A percentile compares a stretch with the other conserved stretches of the same genome.
phyloP scores from a whole-genome alignment of 92 coral and sea anemone genomes.

The Galaxea fascicularis region DNA sequence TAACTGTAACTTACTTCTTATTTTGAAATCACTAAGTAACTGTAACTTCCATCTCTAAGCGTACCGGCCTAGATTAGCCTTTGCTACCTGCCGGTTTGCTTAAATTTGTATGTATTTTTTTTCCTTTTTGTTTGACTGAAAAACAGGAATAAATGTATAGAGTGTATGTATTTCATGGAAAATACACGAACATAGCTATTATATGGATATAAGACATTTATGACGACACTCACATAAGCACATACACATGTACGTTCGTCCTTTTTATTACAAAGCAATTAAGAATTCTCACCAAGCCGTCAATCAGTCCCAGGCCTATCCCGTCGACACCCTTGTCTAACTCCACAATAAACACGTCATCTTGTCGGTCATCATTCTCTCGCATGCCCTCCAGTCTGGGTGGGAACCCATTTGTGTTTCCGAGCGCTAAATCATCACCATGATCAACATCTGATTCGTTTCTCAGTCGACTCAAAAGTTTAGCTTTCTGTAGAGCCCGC shows the following conservation, averaged over 20 bases:
- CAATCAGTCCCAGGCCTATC: conserved; percentile 96
- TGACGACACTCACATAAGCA: not conserved
- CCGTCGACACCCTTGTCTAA: conserved; percentile 83
- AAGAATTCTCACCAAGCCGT: conserved; percentile 82
- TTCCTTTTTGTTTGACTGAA: too few species aligned
- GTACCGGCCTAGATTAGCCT: too few species aligned
- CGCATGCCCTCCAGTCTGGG: conserved; percentile 90
- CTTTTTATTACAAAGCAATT: too few species aligned
- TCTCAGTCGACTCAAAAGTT: conserved; percentile 75
- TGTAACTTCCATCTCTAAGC: too few species aligned
- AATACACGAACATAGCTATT: too few species aligned
- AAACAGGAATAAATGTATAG: too few species aligned
- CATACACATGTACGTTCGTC: not conserved
- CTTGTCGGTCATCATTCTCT: conserved; percentile 88
- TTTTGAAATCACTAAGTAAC: too few species aligned
- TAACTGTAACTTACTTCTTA: too few species aligned
- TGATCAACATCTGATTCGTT: conserved; percentile 60
- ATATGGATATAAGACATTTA: too few species aligned
- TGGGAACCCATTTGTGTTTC: conserved; percentile 18
- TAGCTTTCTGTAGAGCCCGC: conserved; percentile 62
- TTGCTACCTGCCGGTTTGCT: too few species aligned
- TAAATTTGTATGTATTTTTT: too few species aligned
- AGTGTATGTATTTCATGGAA: too few species aligned
- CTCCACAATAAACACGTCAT: conserved; percentile 99
- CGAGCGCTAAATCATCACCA: conserved; percentile 36